Base-by-base conservation (phyloP, 2,113 vertebrate species). In the Lepisosteus oculatus region DNA sequence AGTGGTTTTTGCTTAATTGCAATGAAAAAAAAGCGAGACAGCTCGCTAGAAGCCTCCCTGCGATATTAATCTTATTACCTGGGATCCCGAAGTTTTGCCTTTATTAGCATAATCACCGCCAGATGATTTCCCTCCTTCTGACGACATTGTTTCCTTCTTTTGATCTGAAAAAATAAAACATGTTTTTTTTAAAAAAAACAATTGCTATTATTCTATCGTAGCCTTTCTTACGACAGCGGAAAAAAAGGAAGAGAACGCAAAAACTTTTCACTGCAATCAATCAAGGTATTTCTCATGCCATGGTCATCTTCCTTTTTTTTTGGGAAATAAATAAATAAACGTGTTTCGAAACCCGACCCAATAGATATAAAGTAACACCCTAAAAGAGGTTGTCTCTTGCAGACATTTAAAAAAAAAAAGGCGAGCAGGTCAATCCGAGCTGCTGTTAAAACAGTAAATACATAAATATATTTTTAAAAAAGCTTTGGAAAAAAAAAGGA, bases 71-170 rank as follows among this genome's bases (percentile, higher is more conserved):
- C 51, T 57, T 47, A 82, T 89, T 94, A 99, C 97, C 97, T 99
- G 97, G 14, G 94, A 95, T 90, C 92, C 95, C 90, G 95, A 95
- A 89, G 92, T 92, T 95, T 98, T 99, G 80, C 93, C 89, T 90
- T 95, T 97, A 92, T 95, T 96, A 85, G 90, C 92, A 88, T 84
- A 92, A 81, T 95, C 94, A 72, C 90, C 87, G 84, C 93, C 93
- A 79, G 93, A 93, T 83, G 93, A 88, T 93, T 98, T 98, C 87
- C 96, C 97, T 92, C 95, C 97, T 92, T 98, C 97, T 76, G 94
- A 90, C 90, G 95, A 93, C 95, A 96, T 95, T 90, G 92, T 90
- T 93, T 97, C 96, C 90, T 97, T 97, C 93, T 95, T 97, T 85
- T 93, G 95, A 94, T 98, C 97, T 98, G 93, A 83, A 90, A 80